Base-by-base conservation (phyloP, 2,113 vertebrate species). In the Microcebus griseorufus region DNA sequence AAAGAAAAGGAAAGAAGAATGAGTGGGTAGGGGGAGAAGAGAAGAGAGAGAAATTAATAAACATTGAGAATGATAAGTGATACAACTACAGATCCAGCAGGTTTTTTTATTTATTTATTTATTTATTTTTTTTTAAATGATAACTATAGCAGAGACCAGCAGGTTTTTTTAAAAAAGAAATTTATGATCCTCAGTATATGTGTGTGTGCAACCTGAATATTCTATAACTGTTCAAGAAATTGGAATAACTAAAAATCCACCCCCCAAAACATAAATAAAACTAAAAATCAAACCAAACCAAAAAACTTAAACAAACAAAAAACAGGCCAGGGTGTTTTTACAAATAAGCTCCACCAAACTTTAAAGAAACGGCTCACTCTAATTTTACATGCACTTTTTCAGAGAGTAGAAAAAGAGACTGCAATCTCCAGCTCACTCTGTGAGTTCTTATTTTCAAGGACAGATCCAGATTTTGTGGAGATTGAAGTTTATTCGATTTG, bases 401-500 rank as follows among this genome's bases (percentile, higher is more conserved):
- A 0, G 32, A n/a, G 25, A 23, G 10, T 9, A 64, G 73, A 39
- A 42, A 37, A 29, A 22, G 25, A 11, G 62, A 4, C 45, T 7
- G 7, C 10, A 1, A 2, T 3, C 8, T 48, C 0, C 0, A 13
- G 10, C 20, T n/a, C 27, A 3, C 34, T 9, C 60, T 60, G 23
- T 9, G 84, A 73, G 23, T 17, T 55, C 51, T 87, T 8, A 27
- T 7, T 70, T 23, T 16, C 1, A 3, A 75, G 67, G 58, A 55
- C 62, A 69, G n/a, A 14, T 9, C 13, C 34, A 17, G 45, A 29
- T 65, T 62, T 51, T 86, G 51, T 20, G 29, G 32, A 27, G 14
- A 22, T 45, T 23, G 17, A 34, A 29, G 22, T 25, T 72, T 29
- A 34, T 53, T 60, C 51, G 58, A 2, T 64, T 76, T 45, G 12